phyloP scores from a whole-genome alignment of 35 echinoderm and acorn worm genomes.

The Heliocidaris tuberculata region DNA sequence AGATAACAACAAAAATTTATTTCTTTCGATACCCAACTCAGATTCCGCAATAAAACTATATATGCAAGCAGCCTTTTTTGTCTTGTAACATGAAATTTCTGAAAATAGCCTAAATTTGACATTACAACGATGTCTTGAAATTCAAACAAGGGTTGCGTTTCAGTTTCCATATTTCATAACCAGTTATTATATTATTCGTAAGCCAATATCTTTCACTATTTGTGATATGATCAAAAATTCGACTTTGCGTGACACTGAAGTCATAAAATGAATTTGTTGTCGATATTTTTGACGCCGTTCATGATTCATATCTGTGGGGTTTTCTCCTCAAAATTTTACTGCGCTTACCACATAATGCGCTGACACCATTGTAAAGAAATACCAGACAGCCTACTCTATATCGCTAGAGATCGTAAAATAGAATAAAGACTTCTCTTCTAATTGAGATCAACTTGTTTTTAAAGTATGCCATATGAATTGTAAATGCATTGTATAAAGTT shows the following conservation, averaged over 20 bases:
- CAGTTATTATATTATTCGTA: too few species aligned
- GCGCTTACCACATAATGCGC: not conserved
- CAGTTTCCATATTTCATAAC: too few species aligned
- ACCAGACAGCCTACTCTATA: not conserved
- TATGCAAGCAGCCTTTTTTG: too few species aligned
- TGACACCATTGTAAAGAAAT: not conserved
- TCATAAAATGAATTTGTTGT: not conserved
- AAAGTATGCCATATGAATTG: not conserved
- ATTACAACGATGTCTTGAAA: too few species aligned
- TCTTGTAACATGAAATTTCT: too few species aligned
- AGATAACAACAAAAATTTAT: too few species aligned
- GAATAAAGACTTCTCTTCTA: not conserved
- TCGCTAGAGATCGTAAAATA: not conserved
- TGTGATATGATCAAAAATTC: not conserved
- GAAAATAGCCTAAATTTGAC: too few species aligned
- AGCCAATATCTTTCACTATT: not conserved
- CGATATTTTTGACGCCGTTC: not conserved
- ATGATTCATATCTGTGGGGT: conserved; percentile 1
- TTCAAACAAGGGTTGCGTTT: too few species aligned
- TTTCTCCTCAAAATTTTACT: not conserved
- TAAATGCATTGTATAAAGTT: not conserved
- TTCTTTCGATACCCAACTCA: too few species aligned
- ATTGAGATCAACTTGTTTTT: not conserved
- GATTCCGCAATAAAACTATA: too few species aligned
- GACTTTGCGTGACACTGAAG: not conserved